A percentile compares a stretch with the other conserved stretches of the same genome.
Evolutionary conservation across 2,797 vertebrate species (phyloP).

Genomic region (Manis pentadactyla): DNA sequence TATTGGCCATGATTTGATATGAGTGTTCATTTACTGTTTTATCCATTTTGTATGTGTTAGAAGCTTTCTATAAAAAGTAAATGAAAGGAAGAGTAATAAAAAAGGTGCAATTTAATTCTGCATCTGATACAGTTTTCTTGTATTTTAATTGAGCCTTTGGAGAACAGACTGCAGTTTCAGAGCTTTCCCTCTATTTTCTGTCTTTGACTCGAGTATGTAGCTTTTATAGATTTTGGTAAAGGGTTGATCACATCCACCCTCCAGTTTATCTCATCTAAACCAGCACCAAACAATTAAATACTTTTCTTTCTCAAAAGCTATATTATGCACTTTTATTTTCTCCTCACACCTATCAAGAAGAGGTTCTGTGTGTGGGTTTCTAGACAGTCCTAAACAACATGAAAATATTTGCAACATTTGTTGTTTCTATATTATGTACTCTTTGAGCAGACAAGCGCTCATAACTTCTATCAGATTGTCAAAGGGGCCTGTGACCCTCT

Average conservation of each 20-base stretch:
- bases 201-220: neutral
- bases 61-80: neutral
- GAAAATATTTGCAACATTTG: neutral
- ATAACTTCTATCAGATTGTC: neutral
- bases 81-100: neutral
- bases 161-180: neutral
- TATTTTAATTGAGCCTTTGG: neutral
- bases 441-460: neutral
- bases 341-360: neutral
- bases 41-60: neutral
- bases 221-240: slow-evolving; percentile 10
- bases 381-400: neutral
- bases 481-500: neutral
- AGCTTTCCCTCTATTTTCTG: neutral
- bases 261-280: neutral
- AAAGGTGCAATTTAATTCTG: neutral
- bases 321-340: neutral
- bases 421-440: neutral
- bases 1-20: neutral
- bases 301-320: neutral
- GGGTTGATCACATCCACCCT: neutral
- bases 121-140: neutral
- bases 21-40: neutral
- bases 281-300: slow-evolving; percentile 5
- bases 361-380: neutral